A percentile compares a stretch with the other conserved stretches of the same genome.
Conservation (phyloP, 2,888 invertebrate species). For the Pomacea canaliculata region DNA sequence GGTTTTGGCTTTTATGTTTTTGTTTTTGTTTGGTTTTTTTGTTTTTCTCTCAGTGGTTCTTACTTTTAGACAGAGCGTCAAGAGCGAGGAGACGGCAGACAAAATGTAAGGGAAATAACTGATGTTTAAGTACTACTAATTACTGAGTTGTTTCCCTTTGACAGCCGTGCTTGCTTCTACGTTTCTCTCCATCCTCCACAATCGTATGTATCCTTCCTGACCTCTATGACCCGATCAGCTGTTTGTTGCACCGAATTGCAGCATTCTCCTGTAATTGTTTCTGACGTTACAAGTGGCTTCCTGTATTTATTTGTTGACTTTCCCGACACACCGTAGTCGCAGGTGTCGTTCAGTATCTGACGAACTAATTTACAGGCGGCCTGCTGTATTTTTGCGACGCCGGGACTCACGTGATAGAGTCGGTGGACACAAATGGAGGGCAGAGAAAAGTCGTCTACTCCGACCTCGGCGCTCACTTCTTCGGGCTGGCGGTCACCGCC, state of each 20-base stretch:
- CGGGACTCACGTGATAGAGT: slow-evolving; percentile 38
- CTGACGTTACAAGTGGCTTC: too few relatives aligned
- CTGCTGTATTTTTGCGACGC: slow-evolving; percentile 40
- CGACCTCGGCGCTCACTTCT: slow-evolving; percentile 37
- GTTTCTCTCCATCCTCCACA: too few relatives aligned
- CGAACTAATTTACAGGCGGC: slow-evolving; percentile 8
- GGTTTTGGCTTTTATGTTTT: background rate
- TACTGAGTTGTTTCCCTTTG: background rate
- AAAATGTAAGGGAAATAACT: background rate
- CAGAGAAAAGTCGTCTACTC: slow-evolving; percentile 29
- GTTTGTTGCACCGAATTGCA: too few relatives aligned
- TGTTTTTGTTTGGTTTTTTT: background rate
- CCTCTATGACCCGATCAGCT: too few relatives aligned
- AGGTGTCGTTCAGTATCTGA: too few relatives aligned
- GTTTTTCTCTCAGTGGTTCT: background rate
- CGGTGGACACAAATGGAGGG: slow-evolving; percentile 27
- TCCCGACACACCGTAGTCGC: too few relatives aligned
- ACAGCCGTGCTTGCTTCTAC: too few relatives aligned
- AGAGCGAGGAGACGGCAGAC: background rate
- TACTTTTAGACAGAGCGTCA: background rate
- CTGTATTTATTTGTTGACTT: too few relatives aligned
- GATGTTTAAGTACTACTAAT: background rate
- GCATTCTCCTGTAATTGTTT: too few relatives aligned
- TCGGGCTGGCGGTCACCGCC: slow-evolving; percentile 35
- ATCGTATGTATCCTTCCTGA: too few relatives aligned